Evolutionary conservation across 2,888 invertebrate species (phyloP).

Genomic region (Mythimna pallens): DNA sequence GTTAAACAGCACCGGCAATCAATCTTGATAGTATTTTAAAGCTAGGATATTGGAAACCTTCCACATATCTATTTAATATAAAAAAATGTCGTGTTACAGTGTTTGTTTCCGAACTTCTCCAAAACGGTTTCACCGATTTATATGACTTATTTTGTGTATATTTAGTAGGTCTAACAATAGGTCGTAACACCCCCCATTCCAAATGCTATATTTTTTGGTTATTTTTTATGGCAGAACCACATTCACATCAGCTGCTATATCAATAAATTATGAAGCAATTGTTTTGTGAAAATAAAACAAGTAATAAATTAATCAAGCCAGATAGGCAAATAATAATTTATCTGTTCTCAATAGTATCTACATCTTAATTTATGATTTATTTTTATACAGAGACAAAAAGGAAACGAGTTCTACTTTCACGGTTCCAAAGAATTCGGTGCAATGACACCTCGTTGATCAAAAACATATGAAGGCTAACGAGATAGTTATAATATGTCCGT

Average conservation of each 20-base stretch:
- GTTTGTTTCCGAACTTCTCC: too few relatives aligned
- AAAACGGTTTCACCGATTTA: too few relatives aligned
- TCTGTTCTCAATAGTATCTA: conserved; percentile 15
- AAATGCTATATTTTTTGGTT: too few relatives aligned
- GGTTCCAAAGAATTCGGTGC: conserved; percentile 34
- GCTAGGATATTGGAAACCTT: background rate
- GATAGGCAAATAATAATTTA: conserved; percentile 1
- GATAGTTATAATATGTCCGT: conserved; percentile 11
- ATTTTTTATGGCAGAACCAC: too few relatives aligned
- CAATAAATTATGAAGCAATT: conserved; percentile 4
- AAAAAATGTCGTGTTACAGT: too few relatives aligned
- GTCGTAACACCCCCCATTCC: too few relatives aligned
- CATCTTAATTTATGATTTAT: conserved; percentile 25
- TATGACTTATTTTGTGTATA: too few relatives aligned
- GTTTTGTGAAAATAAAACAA: conserved; percentile 10
- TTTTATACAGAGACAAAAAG: conserved; percentile 10
- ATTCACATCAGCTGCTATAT: conserved; percentile 3
- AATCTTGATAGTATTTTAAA: background rate
- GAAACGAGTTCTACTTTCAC: conserved; percentile 48
- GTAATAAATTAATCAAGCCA: conserved; percentile 9
- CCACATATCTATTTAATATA: too few relatives aligned
- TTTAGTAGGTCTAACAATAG: too few relatives aligned
- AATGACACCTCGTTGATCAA: conserved; percentile 46
- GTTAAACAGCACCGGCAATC: background rate
- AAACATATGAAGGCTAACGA: conserved; percentile 37